Percentiles rank a stretch among this genome's conserved stretches.
phyloP scores from a whole-genome alignment of 2,888 invertebrate genomes.

The Drosophila dives region DNA sequence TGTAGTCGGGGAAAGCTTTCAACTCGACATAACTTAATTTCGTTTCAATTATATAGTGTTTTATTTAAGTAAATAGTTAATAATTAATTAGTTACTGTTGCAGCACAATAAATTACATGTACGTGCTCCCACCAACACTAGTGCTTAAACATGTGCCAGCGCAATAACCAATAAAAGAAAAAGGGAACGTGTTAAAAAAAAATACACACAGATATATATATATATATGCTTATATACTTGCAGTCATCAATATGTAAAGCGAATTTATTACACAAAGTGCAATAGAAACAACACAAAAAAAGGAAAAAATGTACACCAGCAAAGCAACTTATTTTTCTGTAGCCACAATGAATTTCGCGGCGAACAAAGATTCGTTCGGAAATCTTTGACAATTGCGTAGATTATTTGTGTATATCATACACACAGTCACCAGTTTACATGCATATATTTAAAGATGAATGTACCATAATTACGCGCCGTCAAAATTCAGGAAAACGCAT shows the following conservation, averaged over 20 bases:
- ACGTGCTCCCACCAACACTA: slow-evolving; percentile 25
- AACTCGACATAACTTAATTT: slow-evolving; percentile 74
- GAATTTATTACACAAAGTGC: slow-evolving; percentile 41
- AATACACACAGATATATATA: slow-evolving; percentile 1
- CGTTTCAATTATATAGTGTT: slow-evolving; percentile 69
- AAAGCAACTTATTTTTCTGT: slow-evolving; percentile 48
- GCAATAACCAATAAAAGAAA: slow-evolving; percentile 12
- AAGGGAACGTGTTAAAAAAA: slow-evolving; percentile 45
- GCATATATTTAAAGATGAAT: slow-evolving; percentile 48
- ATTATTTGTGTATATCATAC: slow-evolving; percentile 34
- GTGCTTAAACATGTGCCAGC: slow-evolving; percentile 20
- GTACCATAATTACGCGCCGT: slow-evolving; percentile 60
- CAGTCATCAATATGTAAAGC: slow-evolving; percentile 48
- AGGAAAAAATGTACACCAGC: slow-evolving; percentile 33
- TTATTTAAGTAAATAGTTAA: slow-evolving; percentile 49
- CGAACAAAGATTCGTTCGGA: slow-evolving; percentile 59
- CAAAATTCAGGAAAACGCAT: slow-evolving; percentile 49
- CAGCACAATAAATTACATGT: slow-evolving; percentile 47
- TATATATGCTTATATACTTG: slow-evolving; percentile 20
- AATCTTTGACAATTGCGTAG: slow-evolving; percentile 68
- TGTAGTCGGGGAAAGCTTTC: slow-evolving; percentile 67
- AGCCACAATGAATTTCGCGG: slow-evolving; percentile 42
- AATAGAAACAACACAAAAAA: slow-evolving; percentile 42
- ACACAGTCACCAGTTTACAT: slow-evolving; percentile 16
- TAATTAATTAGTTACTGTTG: slow-evolving; percentile 36